Conservation (phyloP, 2,888 invertebrate genomes). For the Cataglyphis albicans region DNA sequence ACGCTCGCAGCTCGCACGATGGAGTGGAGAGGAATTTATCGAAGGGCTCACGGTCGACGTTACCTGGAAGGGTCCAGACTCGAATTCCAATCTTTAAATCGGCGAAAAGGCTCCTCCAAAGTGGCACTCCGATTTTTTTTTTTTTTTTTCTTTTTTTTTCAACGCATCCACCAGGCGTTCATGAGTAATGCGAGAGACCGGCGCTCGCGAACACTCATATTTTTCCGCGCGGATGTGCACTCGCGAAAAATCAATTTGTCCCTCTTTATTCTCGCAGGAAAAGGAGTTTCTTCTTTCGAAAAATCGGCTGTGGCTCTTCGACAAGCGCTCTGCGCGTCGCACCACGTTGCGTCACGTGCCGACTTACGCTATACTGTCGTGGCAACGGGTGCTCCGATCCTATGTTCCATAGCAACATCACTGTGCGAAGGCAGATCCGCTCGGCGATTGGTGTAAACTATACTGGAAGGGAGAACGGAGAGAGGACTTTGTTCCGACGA, state of each 20-base stretch:
- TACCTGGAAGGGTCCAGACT: constrained; percentile 35
- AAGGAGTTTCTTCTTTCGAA: background rate
- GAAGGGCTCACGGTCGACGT: constrained; percentile 42
- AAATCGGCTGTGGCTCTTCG: constrained; percentile 35
- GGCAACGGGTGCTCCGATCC: constrained; percentile 79
- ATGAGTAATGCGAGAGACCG: constrained; percentile 34
- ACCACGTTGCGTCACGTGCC: constrained; percentile 67
- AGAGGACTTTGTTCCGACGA: constrained; percentile 76
- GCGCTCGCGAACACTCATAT: constrained; percentile 51
- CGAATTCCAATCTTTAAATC: constrained; percentile 50
- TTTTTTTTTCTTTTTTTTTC: constrained; percentile 24
- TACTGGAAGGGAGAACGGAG: constrained; percentile 66
- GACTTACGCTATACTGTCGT: constrained; percentile 71
- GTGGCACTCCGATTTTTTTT: constrained; percentile 43
- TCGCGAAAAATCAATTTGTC: constrained; percentile 8
- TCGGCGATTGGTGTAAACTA: constrained; percentile 68
- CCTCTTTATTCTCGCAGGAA: background rate
- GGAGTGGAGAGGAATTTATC: constrained; percentile 32
- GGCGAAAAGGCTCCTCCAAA: constrained; percentile 31
- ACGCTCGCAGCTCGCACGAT: background rate
- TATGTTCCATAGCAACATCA: constrained; percentile 66
- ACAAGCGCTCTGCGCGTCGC: constrained; percentile 44
- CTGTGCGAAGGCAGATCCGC: constrained; percentile 70
- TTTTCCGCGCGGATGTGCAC: constrained; percentile 11
- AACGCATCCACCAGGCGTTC: constrained; percentile 40